Conservation (phyloP, 2,888 invertebrate species). For the Drosophila borealis region DNA sequence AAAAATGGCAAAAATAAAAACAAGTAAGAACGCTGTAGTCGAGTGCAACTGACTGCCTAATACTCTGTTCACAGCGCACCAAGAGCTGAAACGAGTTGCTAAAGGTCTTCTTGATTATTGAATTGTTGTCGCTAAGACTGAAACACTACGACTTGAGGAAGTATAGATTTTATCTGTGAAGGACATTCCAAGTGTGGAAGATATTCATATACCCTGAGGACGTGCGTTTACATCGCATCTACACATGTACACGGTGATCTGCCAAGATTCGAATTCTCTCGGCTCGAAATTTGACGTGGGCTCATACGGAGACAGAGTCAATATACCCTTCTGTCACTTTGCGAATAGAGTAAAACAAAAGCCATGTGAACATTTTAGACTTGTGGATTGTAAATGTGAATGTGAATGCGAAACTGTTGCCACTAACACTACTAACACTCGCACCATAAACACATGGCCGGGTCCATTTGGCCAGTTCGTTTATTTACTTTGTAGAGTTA, state of each 20-base stretch:
- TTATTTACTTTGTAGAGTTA: constrained; percentile 79
- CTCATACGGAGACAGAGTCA: not conserved
- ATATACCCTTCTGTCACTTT: not conserved
- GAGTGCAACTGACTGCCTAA: constrained; percentile 3
- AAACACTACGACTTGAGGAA: too few species aligned
- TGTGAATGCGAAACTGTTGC: constrained; percentile 49
- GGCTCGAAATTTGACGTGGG: too few species aligned
- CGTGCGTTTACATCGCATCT: too few species aligned
- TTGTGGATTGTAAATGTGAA: constrained; percentile 31
- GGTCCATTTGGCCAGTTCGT: constrained; percentile 65
- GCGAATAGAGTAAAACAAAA: constrained; percentile 24
- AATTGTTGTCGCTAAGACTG: too few species aligned
- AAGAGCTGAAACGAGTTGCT: too few species aligned
- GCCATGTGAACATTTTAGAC: constrained; percentile 40
- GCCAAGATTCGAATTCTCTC: too few species aligned
- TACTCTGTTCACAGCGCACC: not conserved
- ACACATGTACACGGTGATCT: too few species aligned
- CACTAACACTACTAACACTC: constrained; percentile 33
- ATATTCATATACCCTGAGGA: too few species aligned
- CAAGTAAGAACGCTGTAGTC: constrained; percentile 10
- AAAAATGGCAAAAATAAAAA: constrained; percentile 25
- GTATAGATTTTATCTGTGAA: too few species aligned
- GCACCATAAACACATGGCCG: constrained; percentile 71
- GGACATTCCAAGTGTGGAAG: too few species aligned
- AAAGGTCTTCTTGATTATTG: too few species aligned